These are phyloP conservation scores for Gymnodraco acuticeps DNA, from an alignment of 2,797 vertebrate species.

Conservation along the genomic window DNA sequence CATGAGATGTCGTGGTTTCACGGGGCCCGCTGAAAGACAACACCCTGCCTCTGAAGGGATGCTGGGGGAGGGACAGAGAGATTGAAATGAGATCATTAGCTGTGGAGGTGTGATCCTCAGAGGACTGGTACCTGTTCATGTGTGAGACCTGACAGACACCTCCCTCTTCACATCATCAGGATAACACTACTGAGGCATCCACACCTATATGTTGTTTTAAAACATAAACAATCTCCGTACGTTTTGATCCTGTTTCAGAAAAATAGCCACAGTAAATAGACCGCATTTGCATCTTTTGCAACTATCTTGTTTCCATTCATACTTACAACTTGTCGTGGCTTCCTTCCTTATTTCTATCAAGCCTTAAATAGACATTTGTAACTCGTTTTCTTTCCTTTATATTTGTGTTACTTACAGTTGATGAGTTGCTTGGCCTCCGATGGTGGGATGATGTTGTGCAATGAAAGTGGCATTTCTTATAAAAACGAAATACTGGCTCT, in stretches of 20 bases:
- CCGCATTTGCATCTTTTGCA: neutral
- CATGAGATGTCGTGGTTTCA: neutral
- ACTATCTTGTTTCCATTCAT: neutral
- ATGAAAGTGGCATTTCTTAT: too few relatives aligned
- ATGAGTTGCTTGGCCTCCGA: too few relatives aligned
- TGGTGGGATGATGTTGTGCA: too few relatives aligned
- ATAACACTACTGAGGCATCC: neutral
- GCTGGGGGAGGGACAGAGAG: neutral
- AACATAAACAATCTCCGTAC: too few relatives aligned
- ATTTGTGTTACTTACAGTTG: too few relatives aligned
- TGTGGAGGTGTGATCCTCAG: conserved; percentile 42
- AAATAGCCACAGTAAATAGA: neutral
- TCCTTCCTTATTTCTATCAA: too few relatives aligned
- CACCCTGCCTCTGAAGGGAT: neutral
- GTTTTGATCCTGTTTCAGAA: too few relatives aligned
- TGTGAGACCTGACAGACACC: conserved; percentile 62
- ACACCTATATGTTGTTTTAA: too few relatives aligned
- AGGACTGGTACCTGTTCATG: conserved; percentile 37
- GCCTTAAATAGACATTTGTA: too few relatives aligned
- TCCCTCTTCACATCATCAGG: neutral
- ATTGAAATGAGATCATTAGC: conserved; percentile 28
- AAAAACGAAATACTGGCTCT: too few relatives aligned
- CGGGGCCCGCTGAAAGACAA: neutral
- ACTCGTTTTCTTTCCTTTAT: too few relatives aligned
- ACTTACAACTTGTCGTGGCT: too few relatives aligned